Evolutionary conservation across 2,797 vertebrate species (phyloP), one percentile per base, ranked within the genome.

Genomic region (Pangasius mekongensis): DNA sequence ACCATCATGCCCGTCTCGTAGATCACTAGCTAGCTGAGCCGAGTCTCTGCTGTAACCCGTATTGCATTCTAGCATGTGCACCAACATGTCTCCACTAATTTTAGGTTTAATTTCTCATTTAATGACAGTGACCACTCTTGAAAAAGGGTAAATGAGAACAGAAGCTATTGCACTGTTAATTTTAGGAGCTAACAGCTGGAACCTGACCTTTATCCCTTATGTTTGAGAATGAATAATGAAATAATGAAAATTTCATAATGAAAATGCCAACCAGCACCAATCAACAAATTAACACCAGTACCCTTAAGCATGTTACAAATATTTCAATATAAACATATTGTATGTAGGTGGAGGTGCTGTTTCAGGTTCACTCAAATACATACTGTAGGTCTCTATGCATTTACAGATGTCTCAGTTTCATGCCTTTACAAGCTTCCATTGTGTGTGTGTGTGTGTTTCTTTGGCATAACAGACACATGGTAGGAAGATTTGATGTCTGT

Each of bases 391-490:
- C 39, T 74, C 3, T 43, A 74, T 71, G 36, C 0, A 39, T 36
- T 67, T 64, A n/a, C 62, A 64, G 9, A 56, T 56, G 54, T 64
- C 62, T 64, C 62, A 27, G n/a, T n/a, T 33, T 74, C 47, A 52
- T 52, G 27, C 27, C 27, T 77, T n/a, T 30, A 27, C 39, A 76
- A 47, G 24, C 11, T 13, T 74, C 43, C 22, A 47, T 74, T 74
- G 52, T 27, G 5, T 71, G 8, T 13, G 9, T 36, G 71, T 77
- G 39, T 82, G 73, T 85, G 24, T 47, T 64, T 49, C 27, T 83
- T 36, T 90, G 71, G 22, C 24, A 74, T 82, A 71, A 85, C 36
- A 84, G 84, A 86, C 89, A 90, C 87, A 86, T 87, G 86, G 77
- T 88, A 49, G 78, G 58, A 69, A 9, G 73, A 85, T 89, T 84